Percentiles rank a stretch among this genome's conserved stretches.
Conservation (phyloP, 1,140 invertebrate genomes). For the Vollenhovia emeryi region DNA sequence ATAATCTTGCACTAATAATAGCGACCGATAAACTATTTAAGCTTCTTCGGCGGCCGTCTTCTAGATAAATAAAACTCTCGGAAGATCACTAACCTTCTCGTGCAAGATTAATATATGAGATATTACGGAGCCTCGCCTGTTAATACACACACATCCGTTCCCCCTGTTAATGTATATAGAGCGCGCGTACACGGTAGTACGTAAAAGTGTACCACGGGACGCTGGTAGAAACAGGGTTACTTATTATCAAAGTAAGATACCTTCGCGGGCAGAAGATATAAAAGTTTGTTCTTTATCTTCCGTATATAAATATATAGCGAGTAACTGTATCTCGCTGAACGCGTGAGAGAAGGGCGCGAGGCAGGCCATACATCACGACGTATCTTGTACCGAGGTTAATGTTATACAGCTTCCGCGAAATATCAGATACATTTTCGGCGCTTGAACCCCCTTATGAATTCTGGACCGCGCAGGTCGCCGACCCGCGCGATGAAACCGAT, state of each 20-base stretch:
- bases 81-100: conserved; percentile 32
- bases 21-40: conserved; percentile 55
- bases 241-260: conserved; percentile 34
- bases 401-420: conserved; percentile 19
- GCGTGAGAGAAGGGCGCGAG: neutral
- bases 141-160: conserved; percentile 3
- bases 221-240: neutral
- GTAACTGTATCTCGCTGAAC: neutral
- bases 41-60: conserved; percentile 25
- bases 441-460: conserved; percentile 19
- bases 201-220: neutral
- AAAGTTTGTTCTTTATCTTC: conserved; percentile 37
- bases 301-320: conserved; percentile 18
- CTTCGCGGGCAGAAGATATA: neutral
- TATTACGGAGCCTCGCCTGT: neutral
- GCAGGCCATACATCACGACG: neutral
- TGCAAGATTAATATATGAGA: neutral
- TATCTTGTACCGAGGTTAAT: conserved; percentile 32
- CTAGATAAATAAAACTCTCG: conserved; percentile 46
- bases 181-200: neutral
- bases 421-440: conserved; percentile 11
- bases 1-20: conserved; percentile 56
- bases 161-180: neutral
- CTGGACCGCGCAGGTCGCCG: conserved; percentile 1
- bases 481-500: conserved; percentile 30